phyloP scores from a whole-genome alignment of 2,797 vertebrate species.

The Rallus crepitans region DNA sequence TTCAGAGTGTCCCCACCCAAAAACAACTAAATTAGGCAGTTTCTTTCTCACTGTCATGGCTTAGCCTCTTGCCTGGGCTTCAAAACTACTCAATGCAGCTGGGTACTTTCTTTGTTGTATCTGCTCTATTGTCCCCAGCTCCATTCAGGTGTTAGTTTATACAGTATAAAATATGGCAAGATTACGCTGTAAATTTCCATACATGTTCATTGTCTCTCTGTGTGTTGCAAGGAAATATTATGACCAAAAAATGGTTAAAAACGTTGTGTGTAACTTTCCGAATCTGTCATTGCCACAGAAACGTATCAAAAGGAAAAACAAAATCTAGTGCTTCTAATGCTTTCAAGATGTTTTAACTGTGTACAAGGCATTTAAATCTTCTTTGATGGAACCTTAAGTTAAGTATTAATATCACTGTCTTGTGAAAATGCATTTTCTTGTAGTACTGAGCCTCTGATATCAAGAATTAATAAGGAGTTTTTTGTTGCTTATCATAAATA shows the following conservation, averaged over 20 bases:
- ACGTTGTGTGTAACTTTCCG: background rate
- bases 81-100: background rate
- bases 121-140: background rate
- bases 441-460: background rate
- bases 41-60: background rate
- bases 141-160: background rate
- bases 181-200: background rate
- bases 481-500: background rate
- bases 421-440: background rate
- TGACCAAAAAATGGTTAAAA: background rate
- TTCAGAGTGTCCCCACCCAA: background rate
- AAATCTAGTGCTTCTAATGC: background rate
- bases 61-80: background rate
- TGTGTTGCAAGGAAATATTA: background rate
- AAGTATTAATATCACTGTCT: background rate
- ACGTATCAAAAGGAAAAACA: background rate
- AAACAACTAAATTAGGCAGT: background rate
- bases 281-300: background rate
- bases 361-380: background rate
- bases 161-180: background rate
- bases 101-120: accelerated
- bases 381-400: background rate
- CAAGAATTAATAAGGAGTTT: background rate
- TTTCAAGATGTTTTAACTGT: background rate
- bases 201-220: background rate